Conservation (phyloP, 2,888 invertebrate species). For the Anthrax anthrax region DNA sequence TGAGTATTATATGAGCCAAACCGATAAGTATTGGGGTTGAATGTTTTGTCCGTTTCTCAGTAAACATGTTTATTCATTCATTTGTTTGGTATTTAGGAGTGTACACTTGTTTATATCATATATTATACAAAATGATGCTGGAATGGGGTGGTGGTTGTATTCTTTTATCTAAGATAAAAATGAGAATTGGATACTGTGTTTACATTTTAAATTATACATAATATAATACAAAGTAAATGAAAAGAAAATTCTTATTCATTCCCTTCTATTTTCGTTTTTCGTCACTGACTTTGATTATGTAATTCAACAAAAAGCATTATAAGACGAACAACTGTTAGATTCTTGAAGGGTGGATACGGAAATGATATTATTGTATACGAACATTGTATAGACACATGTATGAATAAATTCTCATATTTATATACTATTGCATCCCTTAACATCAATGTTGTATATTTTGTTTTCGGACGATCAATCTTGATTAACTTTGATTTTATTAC, state of each 20-base stretch:
- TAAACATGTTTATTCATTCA: conserved; percentile 12
- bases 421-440: not conserved
- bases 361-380: not conserved
- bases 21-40: conserved; percentile 8
- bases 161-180: too few relatives aligned
- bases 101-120: conserved; percentile 1
- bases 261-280: too few relatives aligned
- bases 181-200: too few relatives aligned
- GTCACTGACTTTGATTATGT: too few relatives aligned
- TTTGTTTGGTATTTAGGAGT: conserved; percentile 10
- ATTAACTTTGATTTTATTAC: conserved; percentile 32
- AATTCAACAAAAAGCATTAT: not conserved
- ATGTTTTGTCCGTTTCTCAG: conserved; percentile 6
- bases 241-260: too few relatives aligned
- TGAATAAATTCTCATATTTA: too few relatives aligned
- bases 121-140: not conserved
- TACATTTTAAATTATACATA: too few relatives aligned
- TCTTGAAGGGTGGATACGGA: conserved; percentile 1
- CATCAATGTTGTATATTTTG: not conserved
- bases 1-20: too few relatives aligned
- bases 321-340: conserved; percentile 1
- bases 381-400: not conserved
- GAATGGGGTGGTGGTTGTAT: too few relatives aligned
- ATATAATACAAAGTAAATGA: too few relatives aligned
- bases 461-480: conserved; percentile 33